Evolutionary conservation across 2,113 vertebrate genomes (phyloP).

Genomic region (Chaetodon auriga): DNA sequence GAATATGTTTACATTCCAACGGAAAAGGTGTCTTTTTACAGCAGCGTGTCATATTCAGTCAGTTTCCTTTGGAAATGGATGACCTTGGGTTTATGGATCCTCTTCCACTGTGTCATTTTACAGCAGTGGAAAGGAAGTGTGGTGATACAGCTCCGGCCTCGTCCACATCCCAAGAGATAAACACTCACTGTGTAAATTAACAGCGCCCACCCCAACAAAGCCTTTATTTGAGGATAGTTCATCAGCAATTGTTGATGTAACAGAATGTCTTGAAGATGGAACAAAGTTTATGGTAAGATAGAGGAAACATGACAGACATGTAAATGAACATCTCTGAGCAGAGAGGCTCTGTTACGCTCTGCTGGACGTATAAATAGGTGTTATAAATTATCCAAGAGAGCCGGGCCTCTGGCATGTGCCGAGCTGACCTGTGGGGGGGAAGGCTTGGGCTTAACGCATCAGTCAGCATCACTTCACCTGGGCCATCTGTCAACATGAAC

Average conservation of each 20-base stretch:
- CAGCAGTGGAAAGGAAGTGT: constrained; percentile 14
- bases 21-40: background rate
- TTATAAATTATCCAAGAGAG: constrained; percentile 62
- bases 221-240: no score
- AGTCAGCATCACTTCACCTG: constrained; percentile 53
- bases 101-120: constrained; percentile 12
- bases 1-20: background rate
- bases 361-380: constrained; percentile 19
- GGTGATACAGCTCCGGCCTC: background rate
- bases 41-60: background rate
- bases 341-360: constrained; percentile 31
- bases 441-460: constrained; percentile 7
- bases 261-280: background rate
- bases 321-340: constrained; percentile 21
- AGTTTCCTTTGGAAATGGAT: constrained; percentile 10
- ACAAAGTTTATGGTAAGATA: background rate
- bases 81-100: constrained; percentile 54
- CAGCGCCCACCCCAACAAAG: no score
- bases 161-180: background rate
- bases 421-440: constrained; percentile 13
- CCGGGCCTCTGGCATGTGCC: constrained; percentile 20
- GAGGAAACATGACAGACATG: constrained; percentile 15
- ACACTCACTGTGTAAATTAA: background rate
- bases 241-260: background rate
- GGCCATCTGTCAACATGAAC: constrained; percentile 65